Evolutionary conservation across 2,888 invertebrate genomes (phyloP), one percentile per base, ranked within the genome.

Genomic region (Aleiodes leptofemur): DNA sequence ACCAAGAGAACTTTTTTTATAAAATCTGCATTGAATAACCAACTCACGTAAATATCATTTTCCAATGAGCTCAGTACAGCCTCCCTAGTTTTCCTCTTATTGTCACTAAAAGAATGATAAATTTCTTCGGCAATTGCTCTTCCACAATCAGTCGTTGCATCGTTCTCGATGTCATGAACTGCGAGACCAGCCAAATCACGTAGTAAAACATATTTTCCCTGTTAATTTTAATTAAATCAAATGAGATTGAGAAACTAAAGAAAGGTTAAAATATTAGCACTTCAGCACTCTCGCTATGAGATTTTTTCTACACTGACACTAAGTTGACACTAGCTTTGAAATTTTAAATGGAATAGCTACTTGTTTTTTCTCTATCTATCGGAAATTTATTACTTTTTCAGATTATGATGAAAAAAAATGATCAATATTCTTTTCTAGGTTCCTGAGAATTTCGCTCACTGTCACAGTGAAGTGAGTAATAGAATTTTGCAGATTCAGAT

Each of bases 101-200:
- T 87, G 71, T 87, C 84, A 5, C 80, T 83, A 72, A 89, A 89
- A 4, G 88, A 84, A 38, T 82, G 82, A 71, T 86, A 81, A 73
- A 88, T 74, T 73, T 87, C 85, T 38, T 86, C 82, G 53, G 84
- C 83, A 4, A 89, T 73, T 4, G 88, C 81, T 48, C 78, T 80
- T 2, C 86, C 87, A 68, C 89, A 89, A 57, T 85, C 79, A 6
- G 83, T 87, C 73, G 84, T 83, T 3, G 78, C 74, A 81, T 95
- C 95, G 57, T 91, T 91, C 73, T 93, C 93, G 0, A 93, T 90
- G 0, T 90, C 84, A 78, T 90, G 90, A 66, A 95, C 87, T 0
- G 93, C 94, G 29, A 94, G 87, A 0, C 95, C 95, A 0, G 94
- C 95, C 9, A 95, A 88, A 3, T 94, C 94, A 0, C 95, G 91